Evolutionary conservation across 1,140 invertebrate genomes (phyloP).

Genomic region (Temnothorax curvispinosus): DNA sequence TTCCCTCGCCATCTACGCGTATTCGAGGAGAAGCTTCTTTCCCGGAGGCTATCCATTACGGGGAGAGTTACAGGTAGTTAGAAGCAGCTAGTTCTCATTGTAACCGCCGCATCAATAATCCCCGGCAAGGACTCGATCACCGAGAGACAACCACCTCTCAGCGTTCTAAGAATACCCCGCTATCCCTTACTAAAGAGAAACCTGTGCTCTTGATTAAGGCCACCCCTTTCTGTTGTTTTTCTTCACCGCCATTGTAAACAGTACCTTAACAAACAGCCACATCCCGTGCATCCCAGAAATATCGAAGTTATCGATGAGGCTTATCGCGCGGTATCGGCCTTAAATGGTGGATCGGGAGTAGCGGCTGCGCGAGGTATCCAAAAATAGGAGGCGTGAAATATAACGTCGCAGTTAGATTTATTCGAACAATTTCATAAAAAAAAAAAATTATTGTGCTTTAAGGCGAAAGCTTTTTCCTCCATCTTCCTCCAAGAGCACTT

Average conservation of each 20-base stretch:
- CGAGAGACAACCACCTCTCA: conserved; percentile 63
- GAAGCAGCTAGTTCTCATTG: conserved; percentile 58
- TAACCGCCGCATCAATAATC: conserved; percentile 75
- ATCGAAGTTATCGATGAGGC: conserved; percentile 33
- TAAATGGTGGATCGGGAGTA: not conserved
- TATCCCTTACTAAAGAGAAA: conserved; percentile 48
- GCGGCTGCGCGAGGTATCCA: not conserved
- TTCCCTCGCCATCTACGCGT: not conserved
- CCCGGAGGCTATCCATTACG: conserved; percentile 69
- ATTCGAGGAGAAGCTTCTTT: conserved; percentile 28
- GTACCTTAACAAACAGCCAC: conserved; percentile 52
- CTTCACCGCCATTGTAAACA: conserved; percentile 42
- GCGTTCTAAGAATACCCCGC: conserved; percentile 60
- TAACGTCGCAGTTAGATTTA: not conserved
- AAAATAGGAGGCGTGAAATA: conserved; percentile 23
- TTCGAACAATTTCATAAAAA: conserved; percentile 10
- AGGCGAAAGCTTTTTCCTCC: not conserved
- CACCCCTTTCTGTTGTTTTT: conserved; percentile 53
- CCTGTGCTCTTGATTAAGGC: conserved; percentile 47
- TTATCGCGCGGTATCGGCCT: not conserved
- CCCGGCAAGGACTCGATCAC: conserved; percentile 53
- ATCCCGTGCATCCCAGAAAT: conserved; percentile 25
- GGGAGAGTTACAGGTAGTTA: conserved; percentile 69
- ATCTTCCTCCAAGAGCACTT: not conserved
- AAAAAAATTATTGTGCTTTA: not conserved